Evolutionary conservation across 92 coral and sea anemone genomes (phyloP), one percentile per base, ranked within the genome.

Genomic region (Isaurus tuberculatus): DNA sequence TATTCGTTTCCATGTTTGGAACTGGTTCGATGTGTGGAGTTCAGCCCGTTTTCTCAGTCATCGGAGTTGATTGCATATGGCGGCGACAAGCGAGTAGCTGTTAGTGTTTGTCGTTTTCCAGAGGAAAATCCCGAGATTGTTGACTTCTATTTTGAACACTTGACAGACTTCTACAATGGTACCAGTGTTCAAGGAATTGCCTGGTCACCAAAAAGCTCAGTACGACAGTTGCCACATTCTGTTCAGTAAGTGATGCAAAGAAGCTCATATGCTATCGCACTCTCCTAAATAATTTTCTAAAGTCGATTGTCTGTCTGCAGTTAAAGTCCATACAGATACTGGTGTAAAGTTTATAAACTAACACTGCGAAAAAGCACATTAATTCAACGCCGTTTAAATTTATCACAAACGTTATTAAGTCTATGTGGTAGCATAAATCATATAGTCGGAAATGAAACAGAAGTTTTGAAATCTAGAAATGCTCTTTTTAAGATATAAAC

Each of bases 131-230:
- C 83, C 2, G 86, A 92, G 71, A 79, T 90, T 37, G 87, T 83
- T n/a, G 87, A 89, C 1, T 94, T 95, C 22, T 92, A 85, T 90
- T 96, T 94, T 81, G 90, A 94, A 42, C 98, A 94, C 82, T 84
- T 94, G 60, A 89, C 95, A 65, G 99, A 96, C 89, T 92, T 94
- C 68, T 91, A 90, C 30, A 95, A 96, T 90, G 98, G 98, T 15
- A 88, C 97, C 44, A 81, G 93, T 11, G 94, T 96, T 2, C 93
- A 92, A 20, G 90, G 94, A 9, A 88, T 94, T 43, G 91, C 93
- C 5, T 96, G 99, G 99, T 96, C 99, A 22, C 98, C 98, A 0
- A 90, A 88, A 23, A 89, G 97, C 65, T 86, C 95, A 55, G 42
- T 92, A 19, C 88, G 91, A 14, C 92, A 85, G 46, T 63, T 94